Base-by-base conservation (phyloP, 2,113 vertebrate genomes). In the Falcunculus frontatus region DNA sequence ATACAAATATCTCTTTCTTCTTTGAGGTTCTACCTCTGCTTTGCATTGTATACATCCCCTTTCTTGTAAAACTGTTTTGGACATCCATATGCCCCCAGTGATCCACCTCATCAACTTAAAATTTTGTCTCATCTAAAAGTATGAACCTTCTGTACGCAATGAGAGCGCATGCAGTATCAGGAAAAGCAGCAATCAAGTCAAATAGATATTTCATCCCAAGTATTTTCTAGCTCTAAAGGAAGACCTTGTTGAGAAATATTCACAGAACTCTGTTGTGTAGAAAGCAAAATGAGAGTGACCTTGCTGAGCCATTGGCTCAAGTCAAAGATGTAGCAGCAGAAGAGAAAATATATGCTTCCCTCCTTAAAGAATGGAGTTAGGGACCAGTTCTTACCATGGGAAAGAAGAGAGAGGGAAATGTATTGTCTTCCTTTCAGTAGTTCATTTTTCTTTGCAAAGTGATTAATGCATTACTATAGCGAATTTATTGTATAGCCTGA, bases 401-500 rank as follows among this genome's bases (percentile, higher is more conserved):
- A 87, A 95, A 94, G 72, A 86, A 46, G 84, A 77, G 82, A 80
- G 72, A 83, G 19, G 76, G 95, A 97, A 96, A 97, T 95, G 94
- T 97, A 97, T 97, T 97, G 97, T 98, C 96, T 97, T 97, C 94
- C 95, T 97, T 96, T 93, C 82, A 95, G 94, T 94, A 95, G 96
- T 97, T 97, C 89, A 97, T 98, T 98, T 98, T 96, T 97, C 97
- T 97, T 97, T 96, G 93, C 13, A 76, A 91, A 94, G 97, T 98
- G 98, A 98, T 98, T 98, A 98, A 98, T 97, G 97, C 96, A 97
- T 98, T 98, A 97, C 97, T 98, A 95, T 89, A 96, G 96, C 5
- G 35, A 97, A 98, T 98, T 98, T 98, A 98, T 98, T 97, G 97
- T 98, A 97, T 96, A 97, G 95, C 94, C 97, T 97, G 98, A 98